Percentiles rank a stretch among this genome's conserved stretches.
Conservation (phyloP, 2,113 vertebrate genomes). For the Himantopus leucocephalus region DNA sequence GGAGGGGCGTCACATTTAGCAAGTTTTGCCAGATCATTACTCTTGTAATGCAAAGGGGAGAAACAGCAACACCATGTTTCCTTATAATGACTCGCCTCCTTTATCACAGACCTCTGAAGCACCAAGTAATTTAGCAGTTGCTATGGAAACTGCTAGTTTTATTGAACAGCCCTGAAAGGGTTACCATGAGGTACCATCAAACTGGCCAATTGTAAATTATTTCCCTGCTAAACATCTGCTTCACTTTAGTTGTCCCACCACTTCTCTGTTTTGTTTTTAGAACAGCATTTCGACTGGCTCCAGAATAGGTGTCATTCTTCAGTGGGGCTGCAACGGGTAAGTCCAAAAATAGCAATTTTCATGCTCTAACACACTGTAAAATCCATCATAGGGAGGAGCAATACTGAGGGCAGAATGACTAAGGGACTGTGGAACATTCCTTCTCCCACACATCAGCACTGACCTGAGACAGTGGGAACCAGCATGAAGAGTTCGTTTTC, state of each 20-base stretch:
- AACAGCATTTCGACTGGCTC: neutral
- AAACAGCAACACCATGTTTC: slow-evolving; percentile 4
- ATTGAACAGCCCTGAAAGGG: slow-evolving; percentile 39
- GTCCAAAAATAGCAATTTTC: neutral
- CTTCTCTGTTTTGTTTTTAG: neutral
- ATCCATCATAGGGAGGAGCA: neutral
- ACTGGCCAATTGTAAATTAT: neutral
- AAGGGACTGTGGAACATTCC: neutral
- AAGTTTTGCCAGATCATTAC: slow-evolving; percentile 5
- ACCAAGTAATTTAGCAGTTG: slow-evolving; percentile 51
- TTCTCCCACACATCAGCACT: neutral
- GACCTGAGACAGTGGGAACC: neutral
- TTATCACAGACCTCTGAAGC: slow-evolving; percentile 41
- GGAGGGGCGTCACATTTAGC: neutral
- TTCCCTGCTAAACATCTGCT: slow-evolving; percentile 32
- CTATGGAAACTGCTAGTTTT: slow-evolving; percentile 52
- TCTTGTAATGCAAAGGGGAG: neutral
- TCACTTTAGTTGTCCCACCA: neutral
- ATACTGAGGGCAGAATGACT: neutral
- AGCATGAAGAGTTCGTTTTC: neutral
- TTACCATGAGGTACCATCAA: slow-evolving; percentile 33
- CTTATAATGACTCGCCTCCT: neutral
- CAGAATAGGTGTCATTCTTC: neutral
- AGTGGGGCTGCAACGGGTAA: neutral
- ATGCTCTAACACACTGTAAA: neutral